phyloP scores from a whole-genome alignment of 2,888 invertebrate genomes.

The Plusia festucae region DNA sequence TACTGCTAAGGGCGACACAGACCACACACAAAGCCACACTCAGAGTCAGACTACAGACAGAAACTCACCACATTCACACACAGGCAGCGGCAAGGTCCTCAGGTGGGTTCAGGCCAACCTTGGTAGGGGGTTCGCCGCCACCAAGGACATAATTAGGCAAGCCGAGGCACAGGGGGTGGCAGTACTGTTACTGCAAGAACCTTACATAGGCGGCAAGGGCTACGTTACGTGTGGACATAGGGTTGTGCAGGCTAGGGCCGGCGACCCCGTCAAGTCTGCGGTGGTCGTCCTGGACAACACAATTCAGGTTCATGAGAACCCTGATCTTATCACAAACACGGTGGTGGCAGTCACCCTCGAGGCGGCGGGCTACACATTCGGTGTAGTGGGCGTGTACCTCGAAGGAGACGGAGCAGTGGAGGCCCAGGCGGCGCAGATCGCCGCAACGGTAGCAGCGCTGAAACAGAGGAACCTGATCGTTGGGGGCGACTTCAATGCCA shows the following conservation, averaged over 20 bases:
- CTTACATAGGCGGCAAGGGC: no score
- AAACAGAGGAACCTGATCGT: not conserved
- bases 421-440: not conserved
- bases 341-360: not conserved
- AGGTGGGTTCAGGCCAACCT: no score
- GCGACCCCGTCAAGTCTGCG: not conserved
- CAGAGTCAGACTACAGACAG: not conserved
- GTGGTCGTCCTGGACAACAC: not conserved
- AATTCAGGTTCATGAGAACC: not conserved
- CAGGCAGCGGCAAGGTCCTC: not conserved
- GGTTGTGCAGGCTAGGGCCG: not conserved
- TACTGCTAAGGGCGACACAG: not conserved
- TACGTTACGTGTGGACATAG: not conserved
- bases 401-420: not conserved
- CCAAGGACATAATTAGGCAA: no score
- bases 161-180: no score
- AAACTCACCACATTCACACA: not conserved
- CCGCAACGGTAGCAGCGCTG: not conserved
- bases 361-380: not conserved
- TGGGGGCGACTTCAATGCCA: no score
- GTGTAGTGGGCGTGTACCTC: not conserved
- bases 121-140: no score
- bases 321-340: not conserved
- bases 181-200: no score
- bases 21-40: not conserved